Conservation (phyloP, 1,140 invertebrate species). For the Macrotrachela quadricornifera region DNA sequence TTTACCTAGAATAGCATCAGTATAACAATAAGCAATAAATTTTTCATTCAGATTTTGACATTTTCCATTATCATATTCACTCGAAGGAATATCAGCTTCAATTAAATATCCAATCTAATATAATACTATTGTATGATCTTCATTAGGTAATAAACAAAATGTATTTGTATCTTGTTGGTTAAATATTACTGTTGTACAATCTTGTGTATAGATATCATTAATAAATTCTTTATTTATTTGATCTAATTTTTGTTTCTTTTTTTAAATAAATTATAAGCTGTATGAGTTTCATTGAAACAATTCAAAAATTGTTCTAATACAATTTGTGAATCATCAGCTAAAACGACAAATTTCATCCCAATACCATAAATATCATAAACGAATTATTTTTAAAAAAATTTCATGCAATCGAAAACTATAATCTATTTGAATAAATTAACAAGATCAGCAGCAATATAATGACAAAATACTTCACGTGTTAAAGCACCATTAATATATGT, state of each 20-base stretch:
- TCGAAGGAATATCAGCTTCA: not conserved
- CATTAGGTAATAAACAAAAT: conserved; percentile 5
- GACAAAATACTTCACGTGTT: too few species aligned
- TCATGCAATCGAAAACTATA: too few species aligned
- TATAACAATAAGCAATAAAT: conserved; percentile 8
- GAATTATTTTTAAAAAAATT: not conserved
- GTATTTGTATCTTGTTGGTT: not conserved
- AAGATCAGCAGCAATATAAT: too few species aligned
- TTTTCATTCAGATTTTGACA: not conserved
- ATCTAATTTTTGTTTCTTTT: not conserved
- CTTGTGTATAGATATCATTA: not conserved
- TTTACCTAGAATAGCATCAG: conserved; percentile 2
- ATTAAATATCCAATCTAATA: conserved; percentile 2
- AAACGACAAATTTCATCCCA: conserved; percentile 1
- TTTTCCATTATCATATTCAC: not conserved
- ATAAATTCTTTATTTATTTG: not conserved
- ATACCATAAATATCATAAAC: not conserved
- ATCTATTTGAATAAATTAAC: too few species aligned
- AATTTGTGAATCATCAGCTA: not conserved
- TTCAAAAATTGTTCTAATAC: not conserved
- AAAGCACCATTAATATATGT: too few species aligned
- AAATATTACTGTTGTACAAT: not conserved
- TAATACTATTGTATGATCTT: not conserved
- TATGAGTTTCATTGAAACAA: not conserved
- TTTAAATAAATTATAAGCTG: not conserved